A percentile compares a stretch with the other conserved stretches of the same genome.
Evolutionary conservation across 2,888 invertebrate genomes (phyloP).

Genomic region (Phymatocera aterrima): DNA sequence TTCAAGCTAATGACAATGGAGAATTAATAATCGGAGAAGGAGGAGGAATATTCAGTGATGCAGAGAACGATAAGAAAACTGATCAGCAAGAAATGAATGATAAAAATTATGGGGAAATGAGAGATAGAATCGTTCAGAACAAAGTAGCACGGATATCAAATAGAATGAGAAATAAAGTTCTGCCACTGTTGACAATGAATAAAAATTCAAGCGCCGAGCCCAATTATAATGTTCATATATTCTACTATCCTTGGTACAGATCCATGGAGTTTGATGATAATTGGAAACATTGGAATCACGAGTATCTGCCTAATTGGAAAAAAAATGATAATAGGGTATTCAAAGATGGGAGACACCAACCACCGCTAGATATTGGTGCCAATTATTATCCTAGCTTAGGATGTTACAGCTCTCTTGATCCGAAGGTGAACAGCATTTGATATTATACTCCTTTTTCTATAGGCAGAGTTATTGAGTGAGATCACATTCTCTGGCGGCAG

Average conservation of each 20-base stretch:
- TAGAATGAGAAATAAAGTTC: conserved; percentile 63
- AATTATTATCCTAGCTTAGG: conserved; percentile 77
- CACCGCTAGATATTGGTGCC: conserved; percentile 77
- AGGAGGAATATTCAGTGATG: background rate
- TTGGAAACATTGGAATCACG: conserved; percentile 71
- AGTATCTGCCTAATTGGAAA: conserved; percentile 70
- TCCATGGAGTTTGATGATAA: conserved; percentile 64
- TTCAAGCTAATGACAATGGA: conserved; percentile 10
- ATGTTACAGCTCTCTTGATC: conserved; percentile 77
- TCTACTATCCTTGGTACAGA: conserved; percentile 71
- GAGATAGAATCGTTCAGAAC: conserved; percentile 59
- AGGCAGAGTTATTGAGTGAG: no score
- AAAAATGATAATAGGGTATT: conserved; percentile 73
- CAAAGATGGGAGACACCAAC: conserved; percentile 75
- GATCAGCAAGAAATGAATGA: conserved; percentile 56
- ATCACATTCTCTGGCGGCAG: no score
- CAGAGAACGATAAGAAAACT: background rate
- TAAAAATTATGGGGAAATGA: conserved; percentile 60
- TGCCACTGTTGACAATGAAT: conserved; percentile 59
- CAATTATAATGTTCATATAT: conserved; percentile 69
- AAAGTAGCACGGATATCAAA: conserved; percentile 65
- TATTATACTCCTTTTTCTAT: conserved; percentile 39
- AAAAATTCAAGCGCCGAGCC: conserved; percentile 59
- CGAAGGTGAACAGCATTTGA: conserved; percentile 58
- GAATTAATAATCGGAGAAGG: background rate